A percentile compares a stretch with the other conserved stretches of the same genome.
phyloP scores from a whole-genome alignment of 1,140 invertebrate species.

The Forficula auricularia region DNA sequence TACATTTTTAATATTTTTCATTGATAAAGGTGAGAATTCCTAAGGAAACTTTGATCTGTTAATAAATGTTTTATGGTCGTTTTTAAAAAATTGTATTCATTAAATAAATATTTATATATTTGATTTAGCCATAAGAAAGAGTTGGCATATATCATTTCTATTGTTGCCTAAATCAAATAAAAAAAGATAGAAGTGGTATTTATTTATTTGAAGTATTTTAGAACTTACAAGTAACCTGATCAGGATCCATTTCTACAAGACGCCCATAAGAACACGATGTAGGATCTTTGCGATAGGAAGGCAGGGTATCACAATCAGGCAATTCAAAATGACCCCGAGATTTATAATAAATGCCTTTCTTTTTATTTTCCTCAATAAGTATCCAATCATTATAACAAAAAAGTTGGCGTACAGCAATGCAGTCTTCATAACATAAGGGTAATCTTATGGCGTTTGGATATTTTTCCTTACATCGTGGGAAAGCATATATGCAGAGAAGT shows the following conservation, averaged over 20 bases:
- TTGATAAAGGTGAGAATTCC: too few relatives aligned
- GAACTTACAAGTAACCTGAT: slow-evolving; percentile 56
- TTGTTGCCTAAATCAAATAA: too few relatives aligned
- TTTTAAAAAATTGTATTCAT: too few relatives aligned
- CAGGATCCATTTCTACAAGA: slow-evolving; percentile 59
- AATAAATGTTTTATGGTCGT: too few relatives aligned
- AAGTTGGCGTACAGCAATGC: slow-evolving; percentile 69
- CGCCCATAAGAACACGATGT: slow-evolving; percentile 61
- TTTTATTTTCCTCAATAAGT: slow-evolving; percentile 73
- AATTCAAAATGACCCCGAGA: slow-evolving; percentile 72
- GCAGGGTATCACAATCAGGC: slow-evolving; percentile 66
- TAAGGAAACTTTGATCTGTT: too few relatives aligned
- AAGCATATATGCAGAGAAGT: slow-evolving; percentile 78
- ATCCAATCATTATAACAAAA: slow-evolving; percentile 90
- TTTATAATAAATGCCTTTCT: slow-evolving; percentile 53
- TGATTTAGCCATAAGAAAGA: too few relatives aligned
- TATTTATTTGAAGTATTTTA: too few relatives aligned
- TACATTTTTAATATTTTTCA: too few relatives aligned
- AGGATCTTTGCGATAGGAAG: slow-evolving; percentile 33
- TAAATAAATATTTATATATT: too few relatives aligned
- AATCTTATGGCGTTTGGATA: slow-evolving; percentile 32
- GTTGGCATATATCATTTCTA: too few relatives aligned
- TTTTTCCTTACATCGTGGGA: slow-evolving; percentile 62
- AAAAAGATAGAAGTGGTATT: too few relatives aligned
- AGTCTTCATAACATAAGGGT: slow-evolving; percentile 80